Evolutionary conservation across 2,113 vertebrate species (phyloP).

Genomic region (Meleagris gallopavo): DNA sequence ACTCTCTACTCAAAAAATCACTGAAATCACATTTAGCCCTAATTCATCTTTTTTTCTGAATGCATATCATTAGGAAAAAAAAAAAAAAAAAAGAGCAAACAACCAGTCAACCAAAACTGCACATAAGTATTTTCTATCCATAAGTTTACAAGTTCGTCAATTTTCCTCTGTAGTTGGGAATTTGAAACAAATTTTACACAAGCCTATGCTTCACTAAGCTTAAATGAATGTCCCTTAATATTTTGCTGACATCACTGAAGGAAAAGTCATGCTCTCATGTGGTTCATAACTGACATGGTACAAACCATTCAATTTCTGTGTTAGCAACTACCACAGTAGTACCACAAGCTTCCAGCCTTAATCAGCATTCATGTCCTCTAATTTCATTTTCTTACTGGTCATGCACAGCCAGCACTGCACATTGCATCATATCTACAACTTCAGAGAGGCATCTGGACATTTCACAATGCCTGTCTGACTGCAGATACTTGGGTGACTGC

Average conservation of each 20-base stretch:
- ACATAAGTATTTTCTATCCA: background rate
- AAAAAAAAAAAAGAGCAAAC: background rate
- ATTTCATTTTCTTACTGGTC: background rate
- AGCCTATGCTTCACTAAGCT: background rate
- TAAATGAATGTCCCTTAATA: background rate
- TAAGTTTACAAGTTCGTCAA: background rate
- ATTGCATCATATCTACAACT: background rate
- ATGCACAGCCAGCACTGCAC: background rate
- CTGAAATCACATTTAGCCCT: background rate
- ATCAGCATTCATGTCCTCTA: background rate
- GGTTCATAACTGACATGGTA: background rate
- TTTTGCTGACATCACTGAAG: background rate
- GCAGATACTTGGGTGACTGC: background rate
- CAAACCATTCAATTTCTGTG: background rate
- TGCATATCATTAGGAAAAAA: background rate
- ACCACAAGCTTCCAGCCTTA: background rate
- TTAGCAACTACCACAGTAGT: background rate
- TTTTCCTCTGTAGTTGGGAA: background rate
- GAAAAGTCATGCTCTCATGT: background rate
- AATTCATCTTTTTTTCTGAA: background rate
- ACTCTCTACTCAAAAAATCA: background rate
- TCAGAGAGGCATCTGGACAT: background rate
- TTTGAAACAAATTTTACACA: background rate
- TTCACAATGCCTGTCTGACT: background rate
- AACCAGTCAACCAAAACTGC: background rate